Conservation (phyloP, 1,140 invertebrate genomes). For the Plectus sambesii region DNA sequence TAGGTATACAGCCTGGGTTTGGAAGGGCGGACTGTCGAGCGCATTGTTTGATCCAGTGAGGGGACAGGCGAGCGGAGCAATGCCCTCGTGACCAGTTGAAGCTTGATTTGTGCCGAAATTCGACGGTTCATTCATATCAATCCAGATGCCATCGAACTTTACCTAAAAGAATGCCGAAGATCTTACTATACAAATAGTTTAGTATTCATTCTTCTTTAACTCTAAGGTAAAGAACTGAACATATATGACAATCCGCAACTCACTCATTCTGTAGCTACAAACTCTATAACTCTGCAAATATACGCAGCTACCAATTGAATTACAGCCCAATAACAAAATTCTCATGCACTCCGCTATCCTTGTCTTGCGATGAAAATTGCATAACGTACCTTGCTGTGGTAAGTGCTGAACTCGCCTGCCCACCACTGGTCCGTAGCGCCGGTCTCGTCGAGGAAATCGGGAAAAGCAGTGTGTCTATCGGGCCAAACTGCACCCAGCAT, state of each 20-base stretch:
- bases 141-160: conserved; percentile 32
- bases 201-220: no score
- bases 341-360: no score
- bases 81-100: conserved; percentile 13
- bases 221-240: no score
- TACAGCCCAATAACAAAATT: no score
- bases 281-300: no score
- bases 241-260: no score
- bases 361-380: no score
- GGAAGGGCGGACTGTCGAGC: conserved; percentile 32
- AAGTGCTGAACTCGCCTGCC: conserved; percentile 20
- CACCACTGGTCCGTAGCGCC: conserved; percentile 27
- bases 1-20: no score
- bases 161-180: conserved; percentile 19
- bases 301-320: no score
- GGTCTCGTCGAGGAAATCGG: conserved; percentile 43
- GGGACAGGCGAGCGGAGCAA: conserved; percentile 1
- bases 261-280: no score
- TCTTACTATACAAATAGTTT: no score
- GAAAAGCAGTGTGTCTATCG: conserved; percentile 38
- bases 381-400: conserved; percentile 18
- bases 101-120: conserved; percentile 31
- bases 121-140: conserved; percentile 39
- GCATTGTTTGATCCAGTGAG: conserved; percentile 17
- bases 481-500: conserved; percentile 45